Evolutionary conservation across 92 coral and sea anemone genomes (phyloP).

Genomic region (Muricea muricata): DNA sequence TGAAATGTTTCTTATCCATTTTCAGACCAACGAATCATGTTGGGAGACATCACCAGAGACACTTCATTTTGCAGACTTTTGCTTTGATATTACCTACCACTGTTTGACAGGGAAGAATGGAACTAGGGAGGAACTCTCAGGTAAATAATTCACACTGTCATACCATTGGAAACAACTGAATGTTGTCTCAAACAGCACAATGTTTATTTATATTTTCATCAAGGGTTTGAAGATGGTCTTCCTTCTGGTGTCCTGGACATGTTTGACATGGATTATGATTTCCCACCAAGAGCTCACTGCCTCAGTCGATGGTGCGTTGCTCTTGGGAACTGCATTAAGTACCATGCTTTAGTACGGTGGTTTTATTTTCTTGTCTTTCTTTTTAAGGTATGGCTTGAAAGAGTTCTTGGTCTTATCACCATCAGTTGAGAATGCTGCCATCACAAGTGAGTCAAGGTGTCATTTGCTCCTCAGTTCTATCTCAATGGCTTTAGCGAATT

Average conservation of each 20-base stretch:
- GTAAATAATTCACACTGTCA: background rate
- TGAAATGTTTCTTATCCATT: background rate
- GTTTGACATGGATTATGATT: constrained; percentile 98
- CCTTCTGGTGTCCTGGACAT: constrained; percentile 87
- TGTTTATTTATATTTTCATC: background rate
- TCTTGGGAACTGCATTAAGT: too few relatives aligned
- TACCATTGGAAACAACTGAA: background rate
- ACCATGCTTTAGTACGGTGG: too few relatives aligned
- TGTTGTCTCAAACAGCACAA: background rate
- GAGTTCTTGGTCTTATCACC: constrained; percentile 91
- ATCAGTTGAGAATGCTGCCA: constrained; percentile 76
- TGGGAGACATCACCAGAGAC: constrained; percentile 80
- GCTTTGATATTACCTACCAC: constrained; percentile 86
- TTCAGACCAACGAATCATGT: constrained; percentile 30
- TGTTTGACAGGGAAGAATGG: constrained; percentile 70
- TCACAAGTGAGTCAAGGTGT: constrained; percentile 89
- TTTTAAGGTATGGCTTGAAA: constrained; percentile 87
- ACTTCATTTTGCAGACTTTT: constrained; percentile 80
- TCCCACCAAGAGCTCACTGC: constrained; percentile 95
- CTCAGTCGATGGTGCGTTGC: constrained; percentile 84
- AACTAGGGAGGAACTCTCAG: background rate
- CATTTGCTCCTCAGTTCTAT: constrained; percentile 91
- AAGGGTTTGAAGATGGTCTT: constrained; percentile 83
- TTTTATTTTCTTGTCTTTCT: background rate
- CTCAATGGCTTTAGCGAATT: constrained; percentile 83